Evolutionary conservation across 2,797 vertebrate genomes (phyloP).

Genomic region (Macroramphosus scolopax): DNA sequence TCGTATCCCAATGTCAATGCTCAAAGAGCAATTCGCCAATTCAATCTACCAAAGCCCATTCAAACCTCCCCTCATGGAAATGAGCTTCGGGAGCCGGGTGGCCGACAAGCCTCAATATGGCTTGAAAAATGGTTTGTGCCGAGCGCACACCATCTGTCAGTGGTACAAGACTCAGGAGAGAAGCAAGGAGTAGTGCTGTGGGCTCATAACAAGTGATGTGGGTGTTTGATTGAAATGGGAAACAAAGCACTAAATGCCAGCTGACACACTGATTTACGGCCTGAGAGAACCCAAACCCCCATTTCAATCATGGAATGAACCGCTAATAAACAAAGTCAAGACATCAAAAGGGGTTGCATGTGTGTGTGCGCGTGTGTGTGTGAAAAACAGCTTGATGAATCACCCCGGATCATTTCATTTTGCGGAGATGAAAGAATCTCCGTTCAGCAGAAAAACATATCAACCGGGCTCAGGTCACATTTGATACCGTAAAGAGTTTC

Average conservation of each 20-base stretch:
- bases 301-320: constrained; percentile 82
- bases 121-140: constrained; percentile 64
- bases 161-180: constrained; percentile 64
- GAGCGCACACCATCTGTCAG: constrained; percentile 72
- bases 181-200: constrained; percentile 53
- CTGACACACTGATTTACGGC: constrained; percentile 78
- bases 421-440: constrained; percentile 51
- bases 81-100: constrained; percentile 42
- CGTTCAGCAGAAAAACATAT: constrained; percentile 35
- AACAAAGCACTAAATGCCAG: constrained; percentile 82
- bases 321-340: constrained; percentile 78
- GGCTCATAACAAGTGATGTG: constrained; percentile 72
- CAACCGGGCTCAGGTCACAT: constrained; percentile 3
- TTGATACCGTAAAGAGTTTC: constrained; percentile 15
- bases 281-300: constrained; percentile 70
- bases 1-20: constrained; percentile 28
- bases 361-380: constrained; percentile 28
- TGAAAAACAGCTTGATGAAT: constrained; percentile 64
- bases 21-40: constrained; percentile 38
- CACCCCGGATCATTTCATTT: constrained; percentile 65
- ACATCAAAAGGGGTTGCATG: constrained; percentile 59
- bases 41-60: constrained; percentile 45
- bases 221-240: constrained; percentile 83
- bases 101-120: constrained; percentile 35
- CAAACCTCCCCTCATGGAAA: constrained; percentile 54